Evolutionary conservation across 1,140 invertebrate genomes (phyloP).

Genomic region (Drosophila miranda): DNA sequence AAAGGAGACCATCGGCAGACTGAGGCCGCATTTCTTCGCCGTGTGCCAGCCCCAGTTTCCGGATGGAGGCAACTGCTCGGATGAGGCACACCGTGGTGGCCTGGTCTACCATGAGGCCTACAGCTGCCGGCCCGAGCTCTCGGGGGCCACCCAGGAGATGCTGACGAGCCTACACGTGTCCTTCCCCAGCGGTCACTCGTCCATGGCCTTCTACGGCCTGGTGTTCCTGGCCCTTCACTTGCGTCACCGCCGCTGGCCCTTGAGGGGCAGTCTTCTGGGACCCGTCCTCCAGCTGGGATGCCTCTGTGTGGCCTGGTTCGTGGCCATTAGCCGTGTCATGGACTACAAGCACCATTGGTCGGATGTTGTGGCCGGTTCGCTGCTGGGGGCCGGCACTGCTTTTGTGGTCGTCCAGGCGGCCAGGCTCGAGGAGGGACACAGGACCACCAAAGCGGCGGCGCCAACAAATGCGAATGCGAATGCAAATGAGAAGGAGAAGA

Average conservation of each 20-base stretch:
- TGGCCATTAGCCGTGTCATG: conserved; percentile 92
- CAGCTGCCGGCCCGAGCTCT: conserved; percentile 82
- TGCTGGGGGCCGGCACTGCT: conserved; percentile 84
- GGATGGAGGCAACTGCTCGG: conserved; percentile 45
- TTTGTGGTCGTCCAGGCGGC: conserved; percentile 83
- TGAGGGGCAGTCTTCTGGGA: conserved; percentile 30
- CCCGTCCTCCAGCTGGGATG: conserved; percentile 54
- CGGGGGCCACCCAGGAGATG: conserved; percentile 82
- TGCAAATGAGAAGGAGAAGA: conserved; percentile 4
- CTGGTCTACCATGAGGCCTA: conserved; percentile 86
- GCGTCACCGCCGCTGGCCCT: conserved; percentile 83
- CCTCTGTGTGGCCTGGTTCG: conserved; percentile 86
- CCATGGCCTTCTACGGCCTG: conserved; percentile 91
- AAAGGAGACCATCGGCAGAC: conserved; percentile 94
- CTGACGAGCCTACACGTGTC: conserved; percentile 89
- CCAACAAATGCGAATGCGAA: conserved; percentile 16
- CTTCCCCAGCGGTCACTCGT: conserved; percentile 92
- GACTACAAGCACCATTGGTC: conserved; percentile 98
- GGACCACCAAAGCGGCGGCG: neutral
- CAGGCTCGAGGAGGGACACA: conserved; percentile 29
- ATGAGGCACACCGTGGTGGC: conserved; percentile 81
- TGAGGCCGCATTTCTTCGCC: conserved; percentile 95
- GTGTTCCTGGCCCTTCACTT: conserved; percentile 91
- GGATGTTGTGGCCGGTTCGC: conserved; percentile 85
- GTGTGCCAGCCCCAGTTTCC: conserved; percentile 86